Evolutionary conservation across 2,888 invertebrate genomes (phyloP).

Genomic region (Tiliacea aurago): DNA sequence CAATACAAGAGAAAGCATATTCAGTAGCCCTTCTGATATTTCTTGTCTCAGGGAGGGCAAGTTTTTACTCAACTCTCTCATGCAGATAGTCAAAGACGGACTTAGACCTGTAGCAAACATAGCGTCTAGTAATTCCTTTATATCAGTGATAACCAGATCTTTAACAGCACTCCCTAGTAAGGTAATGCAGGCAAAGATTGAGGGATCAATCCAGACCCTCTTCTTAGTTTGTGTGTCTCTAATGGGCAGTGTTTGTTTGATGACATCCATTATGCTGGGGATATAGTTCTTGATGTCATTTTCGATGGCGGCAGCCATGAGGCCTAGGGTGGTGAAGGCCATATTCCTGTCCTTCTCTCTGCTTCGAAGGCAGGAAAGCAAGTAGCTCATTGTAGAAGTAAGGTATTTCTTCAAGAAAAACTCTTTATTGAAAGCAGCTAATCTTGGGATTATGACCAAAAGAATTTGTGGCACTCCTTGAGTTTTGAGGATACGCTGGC

Average conservation of each 20-base stretch:
- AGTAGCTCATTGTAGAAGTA: conserved; percentile 93
- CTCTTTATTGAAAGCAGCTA: conserved; percentile 97
- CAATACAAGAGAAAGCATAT: conserved; percentile 97
- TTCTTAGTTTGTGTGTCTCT: conserved; percentile 95
- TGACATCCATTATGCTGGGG: conserved; percentile 95
- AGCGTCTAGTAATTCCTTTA: conserved; percentile 96
- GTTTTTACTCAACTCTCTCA: conserved; percentile 96
- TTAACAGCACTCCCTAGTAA: conserved; percentile 97
- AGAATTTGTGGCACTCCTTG: conserved; percentile 96
- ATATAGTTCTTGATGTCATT: conserved; percentile 95
- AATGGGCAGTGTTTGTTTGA: conserved; percentile 94
- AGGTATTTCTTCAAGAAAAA: conserved; percentile 95
- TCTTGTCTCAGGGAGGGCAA: conserved; percentile 96
- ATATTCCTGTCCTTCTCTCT: conserved; percentile 96
- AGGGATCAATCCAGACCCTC: conserved; percentile 94
- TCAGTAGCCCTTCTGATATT: conserved; percentile 97
- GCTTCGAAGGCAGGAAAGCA: conserved; percentile 94
- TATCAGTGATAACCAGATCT: conserved; percentile 93
- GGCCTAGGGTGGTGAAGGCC: conserved; percentile 97
- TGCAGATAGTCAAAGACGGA: conserved; percentile 96
- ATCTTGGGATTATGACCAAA: conserved; percentile 96
- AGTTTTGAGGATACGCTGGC: conserved; percentile 94
- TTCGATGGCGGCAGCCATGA: conserved; percentile 97
- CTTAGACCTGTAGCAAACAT: conserved; percentile 98
- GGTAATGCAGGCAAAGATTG: conserved; percentile 98